Percentiles rank a stretch among this genome's conserved stretches.
Evolutionary conservation across 2,888 invertebrate genomes (phyloP).

Genomic region (Teleiodes luculella): DNA sequence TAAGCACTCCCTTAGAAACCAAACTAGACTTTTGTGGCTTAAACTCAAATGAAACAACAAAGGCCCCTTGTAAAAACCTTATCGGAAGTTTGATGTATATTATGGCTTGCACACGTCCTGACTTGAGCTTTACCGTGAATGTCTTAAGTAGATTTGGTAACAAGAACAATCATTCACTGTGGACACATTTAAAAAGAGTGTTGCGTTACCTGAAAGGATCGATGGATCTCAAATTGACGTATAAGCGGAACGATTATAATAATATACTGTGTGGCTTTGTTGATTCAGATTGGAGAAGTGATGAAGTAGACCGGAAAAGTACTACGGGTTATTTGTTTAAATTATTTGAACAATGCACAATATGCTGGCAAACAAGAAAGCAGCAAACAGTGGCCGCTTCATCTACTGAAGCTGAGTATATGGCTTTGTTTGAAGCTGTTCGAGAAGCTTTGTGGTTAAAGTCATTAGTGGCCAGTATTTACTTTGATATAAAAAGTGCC

Average conservation of each 20-base stretch:
- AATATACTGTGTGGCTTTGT: conserved; percentile 30
- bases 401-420: too few species aligned
- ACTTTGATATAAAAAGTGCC: conserved; percentile 18
- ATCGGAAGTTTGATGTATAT: conserved; percentile 24
- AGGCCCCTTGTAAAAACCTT: conserved; percentile 26
- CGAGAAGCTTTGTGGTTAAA: conserved; percentile 38
- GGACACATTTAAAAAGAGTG: background rate
- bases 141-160: conserved; percentile 18
- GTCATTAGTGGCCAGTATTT: conserved; percentile 29
- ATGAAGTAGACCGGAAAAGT: conserved; percentile 23
- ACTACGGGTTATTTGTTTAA: conserved; percentile 24
- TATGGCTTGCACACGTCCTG: background rate
- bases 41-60: conserved; percentile 19
- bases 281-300: conserved; percentile 34
- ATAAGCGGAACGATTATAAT: conserved; percentile 14
- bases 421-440: conserved; percentile 26
- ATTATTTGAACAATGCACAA: conserved; percentile 23
- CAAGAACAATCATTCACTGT: background rate
- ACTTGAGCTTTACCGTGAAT: conserved; percentile 21
- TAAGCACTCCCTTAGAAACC: conserved; percentile 17
- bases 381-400: conserved; percentile 23
- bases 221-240: conserved; percentile 18
- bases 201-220: conserved; percentile 26
- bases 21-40: conserved; percentile 16
- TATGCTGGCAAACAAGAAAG: conserved; percentile 20